Conservation (phyloP, 2,113 vertebrate genomes). For the Hypanus sabinus region DNA sequence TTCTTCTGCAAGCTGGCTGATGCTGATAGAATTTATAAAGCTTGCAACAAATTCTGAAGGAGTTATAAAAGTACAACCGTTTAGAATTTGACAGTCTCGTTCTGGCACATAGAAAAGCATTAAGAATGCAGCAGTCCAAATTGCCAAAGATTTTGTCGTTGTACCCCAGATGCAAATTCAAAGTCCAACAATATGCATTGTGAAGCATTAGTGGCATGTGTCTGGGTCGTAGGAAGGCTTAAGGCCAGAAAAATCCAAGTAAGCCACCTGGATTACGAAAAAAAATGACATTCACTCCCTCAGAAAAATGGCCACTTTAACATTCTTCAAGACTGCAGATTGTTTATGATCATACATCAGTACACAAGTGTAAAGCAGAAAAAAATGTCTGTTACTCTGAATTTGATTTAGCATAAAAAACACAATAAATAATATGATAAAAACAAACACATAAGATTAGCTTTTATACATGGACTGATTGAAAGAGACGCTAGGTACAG, state of each 20-base stretch:
- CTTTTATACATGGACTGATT: too few species aligned
- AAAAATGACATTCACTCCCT: neutral
- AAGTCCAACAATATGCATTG: neutral
- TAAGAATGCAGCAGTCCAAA: neutral
- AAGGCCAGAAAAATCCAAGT: neutral
- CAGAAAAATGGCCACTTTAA: neutral
- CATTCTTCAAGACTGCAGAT: neutral
- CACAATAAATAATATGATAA: too few species aligned
- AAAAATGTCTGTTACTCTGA: too few species aligned
- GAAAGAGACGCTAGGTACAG: too few species aligned
- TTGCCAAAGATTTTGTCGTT: neutral
- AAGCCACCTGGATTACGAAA: neutral
- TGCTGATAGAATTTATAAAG: neutral
- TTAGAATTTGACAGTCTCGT: neutral
- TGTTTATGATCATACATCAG: too few species aligned
- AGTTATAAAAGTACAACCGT: neutral
- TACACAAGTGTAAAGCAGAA: too few species aligned
- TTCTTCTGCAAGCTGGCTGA: neutral
- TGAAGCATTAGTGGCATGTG: neutral
- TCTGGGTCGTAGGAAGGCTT: neutral
- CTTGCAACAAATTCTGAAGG: neutral
- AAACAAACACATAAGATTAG: too few species aligned
- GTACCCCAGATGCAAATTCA: neutral
- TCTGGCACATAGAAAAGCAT: neutral
- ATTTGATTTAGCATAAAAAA: too few species aligned